Evolutionary conservation across 2,888 invertebrate genomes (phyloP).

Genomic region (Archips xylosteana): DNA sequence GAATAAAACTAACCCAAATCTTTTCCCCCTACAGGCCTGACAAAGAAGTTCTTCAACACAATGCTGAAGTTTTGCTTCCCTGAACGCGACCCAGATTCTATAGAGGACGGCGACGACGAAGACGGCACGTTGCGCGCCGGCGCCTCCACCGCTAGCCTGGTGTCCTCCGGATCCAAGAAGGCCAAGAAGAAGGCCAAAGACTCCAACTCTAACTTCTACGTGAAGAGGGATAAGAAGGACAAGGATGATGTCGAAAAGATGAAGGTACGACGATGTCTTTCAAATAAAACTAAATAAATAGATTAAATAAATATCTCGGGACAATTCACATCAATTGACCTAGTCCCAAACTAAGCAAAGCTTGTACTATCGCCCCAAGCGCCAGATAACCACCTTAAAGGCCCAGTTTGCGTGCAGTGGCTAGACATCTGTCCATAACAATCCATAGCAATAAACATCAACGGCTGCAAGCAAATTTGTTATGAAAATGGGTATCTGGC

Average conservation of each 20-base stretch:
- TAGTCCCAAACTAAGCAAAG: no score
- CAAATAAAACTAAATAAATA: no score
- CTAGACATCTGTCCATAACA: no score
- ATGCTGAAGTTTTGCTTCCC: constrained; percentile 99
- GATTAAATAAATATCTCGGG: no score
- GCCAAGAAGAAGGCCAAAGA: constrained; percentile 87
- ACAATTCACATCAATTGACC: no score
- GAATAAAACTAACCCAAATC: neutral
- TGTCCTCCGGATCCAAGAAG: constrained; percentile 81
- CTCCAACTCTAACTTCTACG: constrained; percentile 95
- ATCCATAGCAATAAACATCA: no score
- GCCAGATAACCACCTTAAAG: no score
- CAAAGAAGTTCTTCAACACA: constrained; percentile 98
- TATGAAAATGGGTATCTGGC: no score
- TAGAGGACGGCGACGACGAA: constrained; percentile 87
- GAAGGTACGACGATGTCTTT: constrained; percentile 86
- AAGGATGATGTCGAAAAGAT: constrained; percentile 98
- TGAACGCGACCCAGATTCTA: constrained; percentile 94
- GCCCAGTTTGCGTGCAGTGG: no score
- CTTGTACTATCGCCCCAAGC: no score
- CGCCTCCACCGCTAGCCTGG: constrained; percentile 69
- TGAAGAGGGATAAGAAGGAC: constrained; percentile 93
- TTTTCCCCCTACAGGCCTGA: constrained; percentile 87
- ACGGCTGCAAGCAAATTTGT: no score
- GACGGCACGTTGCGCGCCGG: constrained; percentile 70